Evolutionary conservation across 2,797 vertebrate genomes (phyloP), one percentile per base, ranked within the genome.

Genomic region (Oceanodroma leucorhoa): DNA sequence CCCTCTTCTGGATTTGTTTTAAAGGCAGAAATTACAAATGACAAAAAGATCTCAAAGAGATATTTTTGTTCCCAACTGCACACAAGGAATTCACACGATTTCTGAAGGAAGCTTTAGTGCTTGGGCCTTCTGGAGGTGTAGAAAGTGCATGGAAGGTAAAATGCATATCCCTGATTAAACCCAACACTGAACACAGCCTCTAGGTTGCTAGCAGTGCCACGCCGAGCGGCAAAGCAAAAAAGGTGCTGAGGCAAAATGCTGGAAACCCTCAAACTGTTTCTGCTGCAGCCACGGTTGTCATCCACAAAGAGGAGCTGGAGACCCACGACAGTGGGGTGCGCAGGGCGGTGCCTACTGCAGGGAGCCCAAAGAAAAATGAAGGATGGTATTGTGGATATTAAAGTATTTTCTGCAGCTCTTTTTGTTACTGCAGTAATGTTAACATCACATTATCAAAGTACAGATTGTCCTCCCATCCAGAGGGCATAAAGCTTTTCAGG

Each of bases 291-390:
- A 45, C 64, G 64, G 69, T 70, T 69, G 48, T 66, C 65, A 57
- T 83, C 85, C 85, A 94, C 82, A 89, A 62, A 95, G 88, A 90
- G 94, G 87, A 94, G 92, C 92, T 85, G 94, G 46, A 96, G 85
- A 80, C 82, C 46, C 46, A 13, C 29, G 85, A 73, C 84, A 72
- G 41, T 54, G 75, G 84, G 78, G 67, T 55, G 11, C 30, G 0
- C 3, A 9, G 80, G 76, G 66, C 8, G 4, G 27, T 66, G 38
- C 18, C 75, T 41, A 14, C 54, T 38, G 10, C 57, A 83, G 64
- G 53, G 11, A 71, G 14, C n/a, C 64, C 64, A 36, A 46, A 85
- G 27, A 1, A 66, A 84, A 89, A 40, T 0, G 3, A 16, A 13
- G 16, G 27, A 38, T 72, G 27, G 5, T 29, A 19, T 3, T 62